Percentiles rank a stretch among this genome's conserved stretches.
Evolutionary conservation across 2,888 invertebrate species (phyloP).

Genomic region (Torymus aiolomorphi): DNA sequence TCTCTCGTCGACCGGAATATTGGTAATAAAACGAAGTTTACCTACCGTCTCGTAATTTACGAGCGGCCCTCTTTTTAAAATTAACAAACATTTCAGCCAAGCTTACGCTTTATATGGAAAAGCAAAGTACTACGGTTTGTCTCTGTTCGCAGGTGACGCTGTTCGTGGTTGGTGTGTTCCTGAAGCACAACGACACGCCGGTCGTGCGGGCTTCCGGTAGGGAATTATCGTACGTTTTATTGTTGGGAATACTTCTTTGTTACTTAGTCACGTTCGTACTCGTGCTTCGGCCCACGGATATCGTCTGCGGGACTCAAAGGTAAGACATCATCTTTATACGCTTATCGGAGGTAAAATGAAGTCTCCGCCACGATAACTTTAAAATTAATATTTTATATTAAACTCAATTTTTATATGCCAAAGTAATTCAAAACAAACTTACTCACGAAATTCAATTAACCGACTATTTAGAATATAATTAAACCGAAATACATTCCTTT

Average conservation of each 20-base stretch:
- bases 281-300: conserved; percentile 89
- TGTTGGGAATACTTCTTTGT: conserved; percentile 92
- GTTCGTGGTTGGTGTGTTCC: conserved; percentile 88
- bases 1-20: conserved; percentile 89
- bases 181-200: conserved; percentile 93
- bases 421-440: too few relatives aligned
- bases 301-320: conserved; percentile 94
- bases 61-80: too few relatives aligned
- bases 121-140: too few relatives aligned
- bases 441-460: too few relatives aligned
- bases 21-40: conserved; percentile 78
- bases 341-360: neutral
- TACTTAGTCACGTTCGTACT: conserved; percentile 95
- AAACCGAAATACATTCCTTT: too few relatives aligned
- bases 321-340: conserved; percentile 70
- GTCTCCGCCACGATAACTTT: neutral
- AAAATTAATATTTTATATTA: neutral
- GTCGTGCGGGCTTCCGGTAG: conserved; percentile 97
- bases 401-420: too few relatives aligned
- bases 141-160: conserved; percentile 68
- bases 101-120: too few relatives aligned
- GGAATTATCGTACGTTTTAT: conserved; percentile 92
- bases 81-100: too few relatives aligned
- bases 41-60: conserved; percentile 9
- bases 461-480: too few relatives aligned